These are phyloP conservation scores for Capreolus pygargus DNA, from an alignment of 2,113 vertebrate genomes.

Conservation along the genomic window DNA sequence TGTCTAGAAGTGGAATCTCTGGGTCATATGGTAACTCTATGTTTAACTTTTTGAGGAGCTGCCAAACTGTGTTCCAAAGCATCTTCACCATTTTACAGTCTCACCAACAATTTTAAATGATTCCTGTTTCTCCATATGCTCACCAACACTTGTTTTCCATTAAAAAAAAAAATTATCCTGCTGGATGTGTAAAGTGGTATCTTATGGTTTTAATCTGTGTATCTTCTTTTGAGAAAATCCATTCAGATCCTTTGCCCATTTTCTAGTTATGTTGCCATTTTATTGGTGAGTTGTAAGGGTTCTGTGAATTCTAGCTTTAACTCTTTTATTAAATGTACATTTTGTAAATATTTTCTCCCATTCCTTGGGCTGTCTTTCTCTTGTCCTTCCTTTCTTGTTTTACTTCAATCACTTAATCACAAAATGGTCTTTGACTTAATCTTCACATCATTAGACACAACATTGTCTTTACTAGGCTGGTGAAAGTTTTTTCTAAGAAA, in stretches of 20 bases:
- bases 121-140: neutral
- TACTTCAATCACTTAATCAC: neutral
- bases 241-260: neutral
- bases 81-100: neutral
- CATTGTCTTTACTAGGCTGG: neutral
- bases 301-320: neutral
- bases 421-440: neutral
- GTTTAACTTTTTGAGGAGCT: neutral
- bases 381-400: neutral
- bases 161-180: neutral
- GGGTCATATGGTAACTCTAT: neutral
- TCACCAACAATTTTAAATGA: neutral
- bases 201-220: constrained; percentile 22
- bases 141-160: neutral
- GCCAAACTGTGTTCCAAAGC: neutral
- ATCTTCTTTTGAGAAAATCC: neutral
- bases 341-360: constrained; percentile 5
- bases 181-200: neutral
- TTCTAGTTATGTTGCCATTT: neutral
- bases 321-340: neutral
- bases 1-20: neutral
- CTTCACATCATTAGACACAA: neutral
- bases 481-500: neutral
- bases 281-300: neutral
- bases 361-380: neutral